phyloP scores from a whole-genome alignment of 2,113 vertebrate species.

The Lamprotornis superbus region DNA sequence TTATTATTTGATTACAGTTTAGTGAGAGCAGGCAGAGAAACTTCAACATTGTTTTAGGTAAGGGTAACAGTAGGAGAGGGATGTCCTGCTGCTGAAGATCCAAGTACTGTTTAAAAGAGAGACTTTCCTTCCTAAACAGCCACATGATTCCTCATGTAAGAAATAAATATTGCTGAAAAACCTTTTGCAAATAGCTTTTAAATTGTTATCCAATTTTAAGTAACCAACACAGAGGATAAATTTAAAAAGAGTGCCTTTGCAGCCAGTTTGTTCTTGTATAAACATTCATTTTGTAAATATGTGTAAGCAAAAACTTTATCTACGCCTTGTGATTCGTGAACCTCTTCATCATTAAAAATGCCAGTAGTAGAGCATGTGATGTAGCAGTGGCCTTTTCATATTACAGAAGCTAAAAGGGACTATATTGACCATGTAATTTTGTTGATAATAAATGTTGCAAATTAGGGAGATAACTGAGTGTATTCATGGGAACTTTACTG shows the following conservation, averaged over 20 bases:
- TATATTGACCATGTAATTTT: background rate
- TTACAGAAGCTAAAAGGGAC: background rate
- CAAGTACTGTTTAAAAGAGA: background rate
- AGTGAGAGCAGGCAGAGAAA: background rate
- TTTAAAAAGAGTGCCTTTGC: background rate
- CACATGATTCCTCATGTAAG: background rate
- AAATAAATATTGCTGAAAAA: background rate
- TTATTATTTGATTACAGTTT: background rate
- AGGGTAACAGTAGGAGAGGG: background rate
- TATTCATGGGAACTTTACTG: background rate
- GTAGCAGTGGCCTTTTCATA: background rate
- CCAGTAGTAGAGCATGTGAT: background rate
- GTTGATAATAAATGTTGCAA: background rate
- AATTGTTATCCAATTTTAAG: background rate
- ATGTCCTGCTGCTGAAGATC: background rate
- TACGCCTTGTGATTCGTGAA: background rate
- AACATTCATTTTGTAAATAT: background rate
- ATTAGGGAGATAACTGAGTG: background rate
- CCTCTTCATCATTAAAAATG: background rate
- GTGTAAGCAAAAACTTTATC: background rate
- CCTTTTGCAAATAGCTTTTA: background rate
- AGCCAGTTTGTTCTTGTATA: constrained; percentile 3
- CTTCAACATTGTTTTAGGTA: background rate
- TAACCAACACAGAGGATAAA: background rate
- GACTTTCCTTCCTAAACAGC: background rate